Conservation (phyloP, 2,888 invertebrate species). For the Drosophila birchii region DNA sequence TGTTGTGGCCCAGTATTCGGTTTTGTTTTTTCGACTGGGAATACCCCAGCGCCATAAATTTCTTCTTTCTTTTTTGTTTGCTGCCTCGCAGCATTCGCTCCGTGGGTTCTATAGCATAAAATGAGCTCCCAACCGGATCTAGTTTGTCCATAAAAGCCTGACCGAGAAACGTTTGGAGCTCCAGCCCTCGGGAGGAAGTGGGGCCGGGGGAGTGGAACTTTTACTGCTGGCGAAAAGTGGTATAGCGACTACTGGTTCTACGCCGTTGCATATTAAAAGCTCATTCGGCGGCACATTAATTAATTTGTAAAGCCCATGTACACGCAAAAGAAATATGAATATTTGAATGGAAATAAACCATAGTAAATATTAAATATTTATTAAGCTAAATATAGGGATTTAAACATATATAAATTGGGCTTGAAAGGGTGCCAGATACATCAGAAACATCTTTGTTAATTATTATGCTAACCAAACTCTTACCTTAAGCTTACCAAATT, state of each 20-base stretch:
- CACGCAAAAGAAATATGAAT: conserved; percentile 4
- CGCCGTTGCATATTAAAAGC: conserved; percentile 62
- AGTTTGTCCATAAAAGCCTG: conserved; percentile 44
- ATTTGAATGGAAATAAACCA: neutral
- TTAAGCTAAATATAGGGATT: neutral
- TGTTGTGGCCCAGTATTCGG: conserved; percentile 70
- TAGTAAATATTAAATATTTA: neutral
- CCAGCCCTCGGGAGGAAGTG: conserved; percentile 8
- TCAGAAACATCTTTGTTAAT: neutral
- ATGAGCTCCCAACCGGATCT: conserved; percentile 72
- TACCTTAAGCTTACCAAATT: neutral
- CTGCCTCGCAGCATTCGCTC: neutral
- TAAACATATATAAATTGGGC: neutral
- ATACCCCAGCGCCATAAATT: conserved; percentile 63
- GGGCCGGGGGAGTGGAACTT: conserved; percentile 26
- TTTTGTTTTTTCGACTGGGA: conserved; percentile 49
- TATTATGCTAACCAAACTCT: neutral
- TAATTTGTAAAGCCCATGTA: conserved; percentile 49
- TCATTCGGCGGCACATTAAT: conserved; percentile 48
- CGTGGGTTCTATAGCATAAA: conserved; percentile 38
- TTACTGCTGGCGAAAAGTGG: conserved; percentile 44
- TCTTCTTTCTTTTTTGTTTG: conserved; percentile 53
- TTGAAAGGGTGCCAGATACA: neutral
- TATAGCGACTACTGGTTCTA: conserved; percentile 72
- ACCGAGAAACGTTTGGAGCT: conserved; percentile 21